These are phyloP conservation scores for Megamerina dolium DNA, from an alignment of 2,888 invertebrate species.

Conservation along the genomic window DNA sequence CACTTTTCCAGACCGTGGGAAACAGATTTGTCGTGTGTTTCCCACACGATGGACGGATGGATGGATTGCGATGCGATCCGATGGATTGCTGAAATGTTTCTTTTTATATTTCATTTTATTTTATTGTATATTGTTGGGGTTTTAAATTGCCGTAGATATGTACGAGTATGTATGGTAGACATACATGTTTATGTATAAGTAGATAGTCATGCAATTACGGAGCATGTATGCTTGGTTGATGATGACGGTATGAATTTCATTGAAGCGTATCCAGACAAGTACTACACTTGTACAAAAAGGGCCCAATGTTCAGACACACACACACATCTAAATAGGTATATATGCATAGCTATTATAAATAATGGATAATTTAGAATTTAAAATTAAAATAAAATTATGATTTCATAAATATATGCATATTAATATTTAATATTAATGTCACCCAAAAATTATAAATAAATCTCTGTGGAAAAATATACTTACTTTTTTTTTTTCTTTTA, in stretches of 20 bases:
- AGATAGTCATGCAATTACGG: constrained; percentile 43
- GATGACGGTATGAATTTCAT: constrained; percentile 40
- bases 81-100: constrained; percentile 25
- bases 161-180: constrained; percentile 6
- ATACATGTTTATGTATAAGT: constrained; percentile 7
- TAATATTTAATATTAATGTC: no score
- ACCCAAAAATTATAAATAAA: no score
- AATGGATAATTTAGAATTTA: no score
- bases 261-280: constrained; percentile 43
- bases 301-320: no score
- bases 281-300: no score
- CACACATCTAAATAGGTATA: no score
- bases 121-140: constrained; percentile 22
- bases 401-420: no score
- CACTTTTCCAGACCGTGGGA: constrained; percentile 50
- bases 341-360: no score
- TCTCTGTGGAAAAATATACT: no score
- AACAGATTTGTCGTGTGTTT: constrained; percentile 51
- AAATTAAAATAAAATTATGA: no score
- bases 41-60: constrained; percentile 51
- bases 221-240: constrained; percentile 44
- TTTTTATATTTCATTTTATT: constrained; percentile 8
- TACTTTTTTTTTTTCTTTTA: no score
- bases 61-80: constrained; percentile 47
- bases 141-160: constrained; percentile 15